These are phyloP conservation scores for Melanogrammus aeglefinus DNA, from an alignment of 2,797 vertebrate genomes.

Conservation along the genomic window DNA sequence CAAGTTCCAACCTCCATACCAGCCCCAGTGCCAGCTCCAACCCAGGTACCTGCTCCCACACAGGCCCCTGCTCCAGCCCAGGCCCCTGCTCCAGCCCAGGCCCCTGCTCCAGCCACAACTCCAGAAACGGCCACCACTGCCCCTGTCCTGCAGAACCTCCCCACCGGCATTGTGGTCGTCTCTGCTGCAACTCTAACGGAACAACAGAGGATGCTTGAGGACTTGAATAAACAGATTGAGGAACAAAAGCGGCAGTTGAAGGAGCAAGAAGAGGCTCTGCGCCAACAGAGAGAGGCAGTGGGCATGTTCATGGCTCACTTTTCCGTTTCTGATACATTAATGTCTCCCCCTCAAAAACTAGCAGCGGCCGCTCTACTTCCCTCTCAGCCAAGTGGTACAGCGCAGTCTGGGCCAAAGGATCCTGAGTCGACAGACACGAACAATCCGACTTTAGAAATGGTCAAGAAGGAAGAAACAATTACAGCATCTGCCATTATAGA, in stretches of 20 bases:
- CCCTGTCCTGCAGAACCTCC: slow-evolving; percentile 37
- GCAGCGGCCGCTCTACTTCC: slow-evolving; percentile 68
- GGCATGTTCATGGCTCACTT: slow-evolving; percentile 96
- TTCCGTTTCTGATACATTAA: slow-evolving; percentile 89
- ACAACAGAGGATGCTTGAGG: slow-evolving; percentile 95
- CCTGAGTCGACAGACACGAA: slow-evolving; percentile 47
- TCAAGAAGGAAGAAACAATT: slow-evolving; percentile 36
- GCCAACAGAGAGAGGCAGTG: slow-evolving; percentile 91
- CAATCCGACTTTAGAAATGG: slow-evolving; percentile 48
- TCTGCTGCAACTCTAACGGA: slow-evolving; percentile 80
- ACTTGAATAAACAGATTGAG: slow-evolving; percentile 94
- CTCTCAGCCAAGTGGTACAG: slow-evolving; percentile 64
- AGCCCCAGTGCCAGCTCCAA: slow-evolving; percentile 33
- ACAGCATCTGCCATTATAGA: slow-evolving; percentile 31
- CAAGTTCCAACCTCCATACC: slow-evolving; percentile 31
- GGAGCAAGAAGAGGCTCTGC: slow-evolving; percentile 91
- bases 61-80: slow-evolving; percentile 6
- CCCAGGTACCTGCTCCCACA: slow-evolving; percentile 15
- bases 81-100: slow-evolving; percentile 27
- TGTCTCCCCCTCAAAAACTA: slow-evolving; percentile 86
- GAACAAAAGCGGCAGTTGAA: slow-evolving; percentile 92
- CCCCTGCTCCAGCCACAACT: slow-evolving; percentile 13
- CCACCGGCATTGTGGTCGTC: slow-evolving; percentile 59
- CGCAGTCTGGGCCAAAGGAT: slow-evolving; percentile 49
- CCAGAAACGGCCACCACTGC: slow-evolving; percentile 23